Conservation (phyloP, 1,140 invertebrate genomes). For the Pinna nobilis region DNA sequence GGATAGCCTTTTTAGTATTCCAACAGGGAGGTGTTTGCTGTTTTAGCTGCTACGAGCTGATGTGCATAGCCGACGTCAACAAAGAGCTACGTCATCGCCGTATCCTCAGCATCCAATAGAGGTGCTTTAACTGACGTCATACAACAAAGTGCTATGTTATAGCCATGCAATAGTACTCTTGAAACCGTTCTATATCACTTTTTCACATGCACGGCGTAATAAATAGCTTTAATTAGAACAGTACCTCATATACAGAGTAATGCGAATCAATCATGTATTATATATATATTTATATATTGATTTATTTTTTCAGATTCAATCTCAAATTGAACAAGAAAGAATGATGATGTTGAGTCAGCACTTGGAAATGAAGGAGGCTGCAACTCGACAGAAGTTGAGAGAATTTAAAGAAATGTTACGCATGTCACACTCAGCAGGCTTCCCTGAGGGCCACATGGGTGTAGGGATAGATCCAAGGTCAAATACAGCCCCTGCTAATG, state of each 20-base stretch:
- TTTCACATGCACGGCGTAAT: no score
- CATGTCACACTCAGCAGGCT: constrained; percentile 44
- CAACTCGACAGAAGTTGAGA: constrained; percentile 65
- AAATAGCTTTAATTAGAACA: no score
- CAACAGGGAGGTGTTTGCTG: constrained; percentile 42
- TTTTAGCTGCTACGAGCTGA: no score
- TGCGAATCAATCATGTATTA: neutral
- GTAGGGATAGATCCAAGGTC: neutral
- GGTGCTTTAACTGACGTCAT: no score
- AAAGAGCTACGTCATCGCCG: constrained; percentile 46
- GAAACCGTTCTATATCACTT: no score
- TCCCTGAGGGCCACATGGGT: constrained; percentile 36
- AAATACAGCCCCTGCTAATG: constrained; percentile 20
- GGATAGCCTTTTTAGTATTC: no score
- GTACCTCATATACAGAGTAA: no score
- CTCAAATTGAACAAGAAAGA: constrained; percentile 58
- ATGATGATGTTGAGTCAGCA: constrained; percentile 56
- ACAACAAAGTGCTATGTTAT: no score
- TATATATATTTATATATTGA: neutral
- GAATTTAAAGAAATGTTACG: constrained; percentile 64
- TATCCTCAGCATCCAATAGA: constrained; percentile 40
- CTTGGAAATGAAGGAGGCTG: constrained; percentile 61
- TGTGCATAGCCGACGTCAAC: no score
- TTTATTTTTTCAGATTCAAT: constrained; percentile 46
- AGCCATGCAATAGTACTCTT: no score